Conservation (phyloP, 2,888 invertebrate genomes). For the Acronicta leporina region DNA sequence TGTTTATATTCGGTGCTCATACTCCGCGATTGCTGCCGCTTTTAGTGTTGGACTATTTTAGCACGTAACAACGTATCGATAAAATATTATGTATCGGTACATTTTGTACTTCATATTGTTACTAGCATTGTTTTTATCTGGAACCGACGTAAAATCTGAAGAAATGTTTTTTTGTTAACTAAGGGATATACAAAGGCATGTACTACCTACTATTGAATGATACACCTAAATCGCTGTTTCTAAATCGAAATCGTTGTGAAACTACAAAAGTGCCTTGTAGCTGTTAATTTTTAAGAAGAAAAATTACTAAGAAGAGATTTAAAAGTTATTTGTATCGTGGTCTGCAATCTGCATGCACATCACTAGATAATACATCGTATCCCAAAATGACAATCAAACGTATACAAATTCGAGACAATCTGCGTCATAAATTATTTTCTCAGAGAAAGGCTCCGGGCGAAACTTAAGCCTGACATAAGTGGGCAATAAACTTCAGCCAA, state of each 20-base stretch:
- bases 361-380: conserved; percentile 60
- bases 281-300: no score
- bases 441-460: conserved; percentile 86
- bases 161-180: no score
- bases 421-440: conserved; percentile 88
- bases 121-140: neutral
- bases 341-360: conserved; percentile 21
- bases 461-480: conserved; percentile 89
- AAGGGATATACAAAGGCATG: no score
- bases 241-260: no score
- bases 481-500: conserved; percentile 89
- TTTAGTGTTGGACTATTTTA: conserved; percentile 25
- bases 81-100: conserved; percentile 5
- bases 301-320: no score
- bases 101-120: neutral
- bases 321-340: no score
- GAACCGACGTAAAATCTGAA: no score
- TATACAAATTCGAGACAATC: conserved; percentile 84
- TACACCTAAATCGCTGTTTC: no score
- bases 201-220: no score
- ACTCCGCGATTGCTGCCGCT: conserved; percentile 52
- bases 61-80: conserved; percentile 22
- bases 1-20: conserved; percentile 66
- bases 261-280: no score
- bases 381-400: conserved; percentile 80